Evolutionary conservation across 2,113 vertebrate genomes (phyloP).

Genomic region (Struthio camelus): DNA sequence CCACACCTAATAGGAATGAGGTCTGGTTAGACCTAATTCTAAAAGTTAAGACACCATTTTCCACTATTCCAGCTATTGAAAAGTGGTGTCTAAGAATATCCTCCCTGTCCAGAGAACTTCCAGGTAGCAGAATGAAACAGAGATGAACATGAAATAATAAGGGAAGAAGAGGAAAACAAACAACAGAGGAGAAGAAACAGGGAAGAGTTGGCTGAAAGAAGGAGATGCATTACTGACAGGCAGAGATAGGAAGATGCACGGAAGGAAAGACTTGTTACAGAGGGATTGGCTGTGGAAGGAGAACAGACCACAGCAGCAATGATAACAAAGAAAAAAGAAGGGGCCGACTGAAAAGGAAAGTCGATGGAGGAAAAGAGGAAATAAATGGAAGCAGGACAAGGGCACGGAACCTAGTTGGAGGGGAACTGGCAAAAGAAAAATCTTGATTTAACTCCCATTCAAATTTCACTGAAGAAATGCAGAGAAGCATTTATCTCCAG

Average conservation of each 20-base stretch:
- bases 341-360: background rate
- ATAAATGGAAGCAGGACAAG: background rate
- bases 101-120: background rate
- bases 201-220: background rate
- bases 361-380: background rate
- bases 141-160: background rate
- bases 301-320: background rate
- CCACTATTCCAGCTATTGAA: background rate
- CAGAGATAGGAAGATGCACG: background rate
- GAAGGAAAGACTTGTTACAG: background rate
- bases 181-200: background rate
- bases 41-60: background rate
- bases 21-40: too few relatives aligned
- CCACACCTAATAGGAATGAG: too few relatives aligned
- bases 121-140: background rate
- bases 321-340: background rate
- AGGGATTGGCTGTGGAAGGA: background rate
- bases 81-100: background rate
- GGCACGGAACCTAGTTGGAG: background rate
- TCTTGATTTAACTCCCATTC: slow-evolving; percentile 43
- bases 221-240: background rate
- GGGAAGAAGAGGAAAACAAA: background rate
- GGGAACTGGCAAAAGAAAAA: background rate
- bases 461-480: slow-evolving; percentile 58
- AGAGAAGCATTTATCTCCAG: slow-evolving; percentile 56